Percentiles rank a stretch among this genome's conserved stretches.
phyloP scores from a whole-genome alignment of 1,140 invertebrate species.

The Gryllus bimaculatus region DNA sequence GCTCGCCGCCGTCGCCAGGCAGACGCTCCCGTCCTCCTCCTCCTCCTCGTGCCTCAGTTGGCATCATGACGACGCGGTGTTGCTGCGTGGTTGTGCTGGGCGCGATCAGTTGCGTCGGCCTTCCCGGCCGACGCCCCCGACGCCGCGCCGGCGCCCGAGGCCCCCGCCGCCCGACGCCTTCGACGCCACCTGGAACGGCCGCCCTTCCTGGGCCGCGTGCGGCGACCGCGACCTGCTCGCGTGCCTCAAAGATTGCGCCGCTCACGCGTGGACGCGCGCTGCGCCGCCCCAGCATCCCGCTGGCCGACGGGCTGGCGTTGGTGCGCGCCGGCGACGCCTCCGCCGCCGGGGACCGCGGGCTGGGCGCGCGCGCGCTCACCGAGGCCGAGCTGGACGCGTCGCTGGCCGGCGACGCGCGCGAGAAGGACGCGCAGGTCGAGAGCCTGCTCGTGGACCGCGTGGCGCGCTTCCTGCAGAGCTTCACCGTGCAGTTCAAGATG shows the following conservation, averaged over 20 bases:
- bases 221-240: constrained; percentile 56
- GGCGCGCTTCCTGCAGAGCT: constrained; percentile 62
- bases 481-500: constrained; percentile 66
- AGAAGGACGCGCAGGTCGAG: constrained; percentile 64
- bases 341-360: constrained; percentile 23
- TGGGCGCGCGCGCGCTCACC: constrained; percentile 39
- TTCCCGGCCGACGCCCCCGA: background rate
- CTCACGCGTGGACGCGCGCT: constrained; percentile 51
- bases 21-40: background rate
- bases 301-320: constrained; percentile 59
- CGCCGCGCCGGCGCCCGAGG: background rate
- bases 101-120: background rate
- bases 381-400: constrained; percentile 41
- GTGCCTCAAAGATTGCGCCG: constrained; percentile 58
- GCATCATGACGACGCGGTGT: background rate
- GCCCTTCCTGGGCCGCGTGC: constrained; percentile 56
- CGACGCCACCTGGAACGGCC: constrained; percentile 43
- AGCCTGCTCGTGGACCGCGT: constrained; percentile 62
- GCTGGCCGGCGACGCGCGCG: constrained; percentile 55
- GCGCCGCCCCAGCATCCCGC: constrained; percentile 39
- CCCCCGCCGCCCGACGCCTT: constrained; percentile 23
- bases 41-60: background rate
- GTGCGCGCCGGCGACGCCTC: constrained; percentile 43
- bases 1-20: background rate
- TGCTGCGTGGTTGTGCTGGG: background rate